Conservation (phyloP, 2,797 vertebrate species). For the Parauchenoglanis punctatus region DNA sequence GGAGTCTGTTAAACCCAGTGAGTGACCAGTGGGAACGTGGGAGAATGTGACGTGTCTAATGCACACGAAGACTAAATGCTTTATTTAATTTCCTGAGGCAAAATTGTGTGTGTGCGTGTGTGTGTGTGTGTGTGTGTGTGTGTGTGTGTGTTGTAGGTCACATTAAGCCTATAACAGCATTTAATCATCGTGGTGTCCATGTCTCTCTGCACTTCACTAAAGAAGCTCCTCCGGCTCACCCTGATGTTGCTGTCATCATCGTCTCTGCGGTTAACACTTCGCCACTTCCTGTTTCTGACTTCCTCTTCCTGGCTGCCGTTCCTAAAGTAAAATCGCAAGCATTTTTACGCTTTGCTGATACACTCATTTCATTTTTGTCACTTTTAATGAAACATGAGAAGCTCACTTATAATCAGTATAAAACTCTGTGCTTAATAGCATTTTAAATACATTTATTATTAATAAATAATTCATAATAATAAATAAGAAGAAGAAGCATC, state of each 20-base stretch:
- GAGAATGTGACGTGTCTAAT: background rate
- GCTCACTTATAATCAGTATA: background rate
- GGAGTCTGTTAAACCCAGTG: slow-evolving; percentile 36
- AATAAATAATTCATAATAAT: background rate
- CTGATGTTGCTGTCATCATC: slow-evolving; percentile 78
- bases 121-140: background rate
- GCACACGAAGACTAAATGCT: background rate
- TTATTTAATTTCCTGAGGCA: background rate
- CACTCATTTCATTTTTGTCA: background rate
- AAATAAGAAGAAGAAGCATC: background rate
- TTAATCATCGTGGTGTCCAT: slow-evolving; percentile 78
- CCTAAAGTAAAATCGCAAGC: slow-evolving; percentile 79
- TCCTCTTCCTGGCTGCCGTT: slow-evolving; percentile 83
- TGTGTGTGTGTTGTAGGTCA: slow-evolving; percentile 69
- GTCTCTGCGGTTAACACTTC: slow-evolving; percentile 87
- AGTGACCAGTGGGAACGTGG: background rate
- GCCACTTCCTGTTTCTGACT: slow-evolving; percentile 73
- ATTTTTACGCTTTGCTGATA: background rate
- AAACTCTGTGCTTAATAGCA: background rate
- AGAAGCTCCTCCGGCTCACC: slow-evolving; percentile 67
- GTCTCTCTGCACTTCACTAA: slow-evolving; percentile 84
- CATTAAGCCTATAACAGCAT: slow-evolving; percentile 76
- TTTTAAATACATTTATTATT: background rate
- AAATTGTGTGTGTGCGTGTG: background rate
- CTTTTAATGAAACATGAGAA: background rate